Conservation (phyloP, 2,888 invertebrate genomes). For the Heliconius charithonia region DNA sequence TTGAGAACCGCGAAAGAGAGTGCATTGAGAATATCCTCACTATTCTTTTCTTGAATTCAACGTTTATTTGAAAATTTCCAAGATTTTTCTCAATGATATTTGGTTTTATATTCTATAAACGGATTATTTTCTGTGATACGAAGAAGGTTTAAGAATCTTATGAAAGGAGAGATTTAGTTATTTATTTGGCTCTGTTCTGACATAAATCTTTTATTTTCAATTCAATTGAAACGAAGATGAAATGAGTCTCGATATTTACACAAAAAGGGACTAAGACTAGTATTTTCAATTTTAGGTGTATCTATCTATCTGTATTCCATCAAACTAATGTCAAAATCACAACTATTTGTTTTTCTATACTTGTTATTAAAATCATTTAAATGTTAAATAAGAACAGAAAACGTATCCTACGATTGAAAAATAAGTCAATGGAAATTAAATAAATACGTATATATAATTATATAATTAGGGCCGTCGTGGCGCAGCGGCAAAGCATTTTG, state of each 20-base stretch:
- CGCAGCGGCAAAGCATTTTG: too few species aligned
- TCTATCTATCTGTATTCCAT: too few species aligned
- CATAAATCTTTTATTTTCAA: neutral
- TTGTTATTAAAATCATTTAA: neutral
- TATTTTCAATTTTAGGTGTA: too few species aligned
- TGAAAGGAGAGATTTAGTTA: neutral
- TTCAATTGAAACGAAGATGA: neutral
- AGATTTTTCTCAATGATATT: slow-evolving; percentile 13
- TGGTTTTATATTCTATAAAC: slow-evolving; percentile 9
- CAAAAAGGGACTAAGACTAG: too few species aligned
- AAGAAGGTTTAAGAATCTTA: slow-evolving; percentile 12
- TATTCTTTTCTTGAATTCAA: slow-evolving; percentile 33
- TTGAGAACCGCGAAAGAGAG: slow-evolving; percentile 56
- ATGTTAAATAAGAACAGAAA: neutral
- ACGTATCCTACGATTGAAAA: neutral
- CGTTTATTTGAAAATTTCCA: slow-evolving; percentile 28
- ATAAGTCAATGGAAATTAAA: neutral
- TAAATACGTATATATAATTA: neutral
- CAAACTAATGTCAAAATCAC: too few species aligned
- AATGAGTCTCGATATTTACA: neutral
- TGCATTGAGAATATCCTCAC: slow-evolving; percentile 32
- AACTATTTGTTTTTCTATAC: neutral
- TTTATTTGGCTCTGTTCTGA: neutral
- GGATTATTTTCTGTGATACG: slow-evolving; percentile 8
- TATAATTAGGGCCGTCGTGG: too few species aligned